Evolutionary conservation across 2,888 invertebrate genomes (phyloP), one percentile per base, ranked within the genome.

Genomic region (Drosophila neotestacea): DNA sequence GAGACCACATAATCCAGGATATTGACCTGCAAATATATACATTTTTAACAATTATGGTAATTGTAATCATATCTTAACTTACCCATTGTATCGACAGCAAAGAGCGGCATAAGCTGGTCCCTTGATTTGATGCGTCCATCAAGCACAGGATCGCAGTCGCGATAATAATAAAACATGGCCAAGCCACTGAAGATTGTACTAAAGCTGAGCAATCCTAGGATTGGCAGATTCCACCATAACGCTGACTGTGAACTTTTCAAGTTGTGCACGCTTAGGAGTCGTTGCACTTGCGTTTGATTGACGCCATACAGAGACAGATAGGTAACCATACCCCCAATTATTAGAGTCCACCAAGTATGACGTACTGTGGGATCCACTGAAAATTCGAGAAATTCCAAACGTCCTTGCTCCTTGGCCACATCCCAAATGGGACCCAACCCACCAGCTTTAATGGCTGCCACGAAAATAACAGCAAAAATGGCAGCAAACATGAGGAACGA

Each of bases 401-500:
- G 94, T 32, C 95, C 94, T 13, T 96, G 95, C 85, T 94, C 94
- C 5, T 92, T 89, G 0, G 97, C 97, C 60, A 95, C 94, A 4
- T 93, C 90, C 94, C 96, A 97, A 81, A 98, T 96, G 89, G 95
- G 93, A 0, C 90, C 92, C 10, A 97, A 90, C 4, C 97, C 96
- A 11, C 96, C 97, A 4, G 95, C 94, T 69, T 95, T 94, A 11
- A 95, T 92, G 0, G 95, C 94, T 0, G 96, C 96, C 63, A 95
- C 95, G 55, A 95, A 94, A 39, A 97, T 96, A 0, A 98, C 94
- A 78, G 96, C 95, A 81, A 96, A 95, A 11, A 98, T 95, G 1
- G 97, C 96, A 4, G 94, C 95, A 90, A 96, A 97, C 98, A 98
- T 98, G 2, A 98, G 93, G 4, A 96, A 72, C 0, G 97, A 96